Conservation (phyloP, 2,888 invertebrate genomes). For the Drosophila rellima region DNA sequence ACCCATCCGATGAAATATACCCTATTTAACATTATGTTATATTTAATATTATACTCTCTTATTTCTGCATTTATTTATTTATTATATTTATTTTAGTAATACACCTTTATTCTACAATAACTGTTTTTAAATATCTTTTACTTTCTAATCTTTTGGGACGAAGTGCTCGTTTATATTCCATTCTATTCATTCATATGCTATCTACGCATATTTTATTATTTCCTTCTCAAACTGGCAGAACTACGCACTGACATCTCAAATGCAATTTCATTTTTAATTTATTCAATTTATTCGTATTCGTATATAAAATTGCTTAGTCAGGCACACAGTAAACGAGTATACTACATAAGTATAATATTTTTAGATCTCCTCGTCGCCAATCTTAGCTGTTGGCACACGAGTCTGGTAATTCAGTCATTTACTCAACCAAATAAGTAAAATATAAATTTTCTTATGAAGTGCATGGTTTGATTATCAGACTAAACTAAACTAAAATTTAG, state of each 20-base stretch:
- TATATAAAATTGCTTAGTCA: conserved; percentile 13
- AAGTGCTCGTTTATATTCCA: not conserved
- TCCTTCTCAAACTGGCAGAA: not conserved
- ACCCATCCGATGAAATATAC: too few species aligned
- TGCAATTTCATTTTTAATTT: conserved; percentile 22
- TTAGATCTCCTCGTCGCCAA: conserved; percentile 1
- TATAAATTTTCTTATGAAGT: conserved; percentile 3
- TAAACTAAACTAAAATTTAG: conserved; percentile 1
- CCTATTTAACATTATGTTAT: too few species aligned
- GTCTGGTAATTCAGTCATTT: conserved; percentile 15
- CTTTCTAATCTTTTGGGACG: not conserved
- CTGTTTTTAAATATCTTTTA: not conserved
- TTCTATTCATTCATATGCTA: not conserved
- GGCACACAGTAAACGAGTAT: not conserved
- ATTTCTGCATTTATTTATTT: not conserved
- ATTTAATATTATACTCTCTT: too few species aligned
- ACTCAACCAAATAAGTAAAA: conserved; percentile 13
- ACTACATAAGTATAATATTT: conserved; percentile 1
- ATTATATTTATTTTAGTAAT: not conserved
- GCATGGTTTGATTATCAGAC: conserved; percentile 36
- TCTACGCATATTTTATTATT: not conserved
- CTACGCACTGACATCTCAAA: not conserved
- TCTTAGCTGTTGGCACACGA: conserved; percentile 2
- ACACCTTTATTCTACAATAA: not conserved
- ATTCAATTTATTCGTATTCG: conserved; percentile 32